phyloP scores from a whole-genome alignment of 2,113 vertebrate genomes.

The Drymodes brunneopygia region DNA sequence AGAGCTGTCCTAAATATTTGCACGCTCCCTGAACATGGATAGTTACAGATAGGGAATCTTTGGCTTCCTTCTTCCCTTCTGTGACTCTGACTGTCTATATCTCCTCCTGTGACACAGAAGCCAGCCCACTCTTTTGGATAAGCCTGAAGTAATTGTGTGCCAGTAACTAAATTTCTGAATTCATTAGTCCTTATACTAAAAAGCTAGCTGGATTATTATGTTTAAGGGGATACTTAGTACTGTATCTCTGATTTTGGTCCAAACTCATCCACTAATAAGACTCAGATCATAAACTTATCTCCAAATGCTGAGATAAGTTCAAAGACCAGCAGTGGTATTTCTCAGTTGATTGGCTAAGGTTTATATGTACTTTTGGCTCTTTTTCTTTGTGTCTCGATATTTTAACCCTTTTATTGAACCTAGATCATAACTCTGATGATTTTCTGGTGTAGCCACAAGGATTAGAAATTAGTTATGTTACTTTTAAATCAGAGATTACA shows the following conservation, averaged over 20 bases:
- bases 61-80: background rate
- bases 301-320: background rate
- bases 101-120: background rate
- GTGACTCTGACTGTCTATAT: background rate
- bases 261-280: background rate
- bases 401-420: background rate
- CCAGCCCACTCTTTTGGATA: background rate
- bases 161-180: background rate
- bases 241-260: background rate
- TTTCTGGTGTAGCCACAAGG: background rate
- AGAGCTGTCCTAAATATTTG: background rate
- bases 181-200: background rate
- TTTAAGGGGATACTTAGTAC: background rate
- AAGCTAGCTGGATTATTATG: background rate
- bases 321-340: background rate
- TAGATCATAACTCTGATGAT: background rate
- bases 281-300: background rate
- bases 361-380: background rate
- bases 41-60: background rate
- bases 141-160: background rate
- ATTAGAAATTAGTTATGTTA: background rate
- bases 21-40: fast-evolving
- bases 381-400: background rate
- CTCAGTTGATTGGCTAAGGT: background rate
- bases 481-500: background rate